A percentile compares a stretch with the other conserved stretches of the same genome.
phyloP scores from a whole-genome alignment of 2,797 vertebrate genomes.

The Sebastes matsubarae region DNA sequence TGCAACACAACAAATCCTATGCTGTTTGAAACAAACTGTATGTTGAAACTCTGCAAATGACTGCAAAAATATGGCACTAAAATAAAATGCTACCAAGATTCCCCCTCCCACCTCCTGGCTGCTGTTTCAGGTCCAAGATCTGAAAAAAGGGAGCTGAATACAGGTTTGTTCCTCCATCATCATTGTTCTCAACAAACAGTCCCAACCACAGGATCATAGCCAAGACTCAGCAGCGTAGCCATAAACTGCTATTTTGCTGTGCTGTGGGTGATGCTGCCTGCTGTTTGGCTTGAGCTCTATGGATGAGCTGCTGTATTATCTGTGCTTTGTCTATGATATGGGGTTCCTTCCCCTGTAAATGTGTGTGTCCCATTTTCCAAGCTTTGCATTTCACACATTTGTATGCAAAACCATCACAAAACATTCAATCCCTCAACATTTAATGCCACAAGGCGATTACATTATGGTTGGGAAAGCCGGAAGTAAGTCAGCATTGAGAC shows the following conservation, averaged over 20 bases:
- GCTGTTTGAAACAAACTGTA: conserved; percentile 19
- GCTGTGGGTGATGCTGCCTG: conserved; percentile 1
- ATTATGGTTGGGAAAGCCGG: neutral
- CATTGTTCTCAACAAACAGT: conserved; percentile 10
- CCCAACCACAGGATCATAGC: neutral
- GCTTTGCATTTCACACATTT: neutral
- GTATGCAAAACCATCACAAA: neutral
- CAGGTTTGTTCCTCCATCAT: conserved; percentile 2
- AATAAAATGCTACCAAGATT: neutral
- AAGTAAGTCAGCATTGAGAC: no score
- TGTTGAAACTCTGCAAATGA: neutral
- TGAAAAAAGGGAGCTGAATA: neutral
- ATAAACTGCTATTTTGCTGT: neutral
- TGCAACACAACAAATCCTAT: conserved; percentile 11
- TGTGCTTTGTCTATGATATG: neutral
- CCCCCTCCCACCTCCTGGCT: neutral
- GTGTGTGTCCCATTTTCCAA: neutral
- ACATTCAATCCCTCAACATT: neutral
- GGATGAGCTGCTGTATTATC: neutral
- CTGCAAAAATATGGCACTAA: neutral
- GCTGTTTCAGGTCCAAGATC: neutral
- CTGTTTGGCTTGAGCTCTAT: neutral
- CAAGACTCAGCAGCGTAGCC: neutral
- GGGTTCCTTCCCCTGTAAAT: neutral
- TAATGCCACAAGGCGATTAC: neutral